These are phyloP conservation scores for Galaxias olidus DNA, from an alignment of 2,797 vertebrate genomes.

Conservation along the genomic window DNA sequence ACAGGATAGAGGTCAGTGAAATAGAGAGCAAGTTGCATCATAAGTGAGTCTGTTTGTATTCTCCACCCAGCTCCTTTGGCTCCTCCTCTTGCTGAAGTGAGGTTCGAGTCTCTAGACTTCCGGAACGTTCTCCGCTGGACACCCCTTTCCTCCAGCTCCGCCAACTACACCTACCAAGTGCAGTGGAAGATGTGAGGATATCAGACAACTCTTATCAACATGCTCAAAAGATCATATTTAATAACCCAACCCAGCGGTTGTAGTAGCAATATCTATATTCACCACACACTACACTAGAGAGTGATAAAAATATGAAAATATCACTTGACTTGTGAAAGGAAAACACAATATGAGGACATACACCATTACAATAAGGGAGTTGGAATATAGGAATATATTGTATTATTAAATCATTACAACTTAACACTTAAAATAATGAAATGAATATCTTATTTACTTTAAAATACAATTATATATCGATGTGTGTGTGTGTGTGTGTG, in stretches of 20 bases:
- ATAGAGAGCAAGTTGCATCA: neutral
- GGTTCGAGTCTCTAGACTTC: conserved; percentile 73
- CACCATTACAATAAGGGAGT: too few relatives aligned
- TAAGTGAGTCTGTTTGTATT: neutral
- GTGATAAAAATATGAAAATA: too few relatives aligned
- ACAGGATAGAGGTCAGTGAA: too few relatives aligned
- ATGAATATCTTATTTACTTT: too few relatives aligned
- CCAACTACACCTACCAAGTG: conserved; percentile 57
- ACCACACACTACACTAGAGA: too few relatives aligned
- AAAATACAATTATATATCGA: too few relatives aligned
- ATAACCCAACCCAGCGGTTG: neutral
- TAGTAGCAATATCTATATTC: too few relatives aligned
- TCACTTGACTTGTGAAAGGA: too few relatives aligned
- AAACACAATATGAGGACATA: too few relatives aligned
- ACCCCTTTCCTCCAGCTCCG: conserved; percentile 22
- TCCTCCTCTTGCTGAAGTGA: conserved; percentile 52
- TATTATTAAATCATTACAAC: too few relatives aligned
- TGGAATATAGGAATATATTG: too few relatives aligned
- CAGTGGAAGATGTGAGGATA: conserved; percentile 82
- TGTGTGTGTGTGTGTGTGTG: neutral
- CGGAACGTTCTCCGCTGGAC: conserved; percentile 70
- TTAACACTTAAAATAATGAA: too few relatives aligned
- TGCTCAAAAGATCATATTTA: neutral
- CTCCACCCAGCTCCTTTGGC: conserved; percentile 2
- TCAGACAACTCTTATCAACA: neutral